These are phyloP conservation scores for Mercenaria mercenaria DNA, from an alignment of 1,140 invertebrate genomes.

Conservation along the genomic window DNA sequence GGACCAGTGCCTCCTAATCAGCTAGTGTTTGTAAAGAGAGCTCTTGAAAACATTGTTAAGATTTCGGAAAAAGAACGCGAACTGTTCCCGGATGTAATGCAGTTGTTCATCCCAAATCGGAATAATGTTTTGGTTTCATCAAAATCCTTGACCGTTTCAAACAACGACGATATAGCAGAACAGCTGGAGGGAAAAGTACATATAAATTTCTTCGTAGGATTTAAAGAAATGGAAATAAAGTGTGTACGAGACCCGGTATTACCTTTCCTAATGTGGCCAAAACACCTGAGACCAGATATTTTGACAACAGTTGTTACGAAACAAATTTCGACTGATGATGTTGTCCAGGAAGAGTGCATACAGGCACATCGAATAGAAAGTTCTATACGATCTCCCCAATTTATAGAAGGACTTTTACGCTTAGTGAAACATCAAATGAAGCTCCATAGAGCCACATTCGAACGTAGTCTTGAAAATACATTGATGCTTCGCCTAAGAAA, in stretches of 20 bases:
- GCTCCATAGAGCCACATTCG: not conserved
- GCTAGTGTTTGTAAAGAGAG: not conserved
- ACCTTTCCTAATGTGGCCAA: not conserved
- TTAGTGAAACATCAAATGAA: slow-evolving; percentile 23
- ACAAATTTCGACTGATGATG: not conserved
- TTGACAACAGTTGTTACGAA: slow-evolving; percentile 18
- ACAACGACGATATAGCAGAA: slow-evolving; percentile 24
- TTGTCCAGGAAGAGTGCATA: not conserved
- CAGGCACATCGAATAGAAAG: not conserved
- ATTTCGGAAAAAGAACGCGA: not conserved
- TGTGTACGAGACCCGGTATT: not conserved
- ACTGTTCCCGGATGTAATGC: not conserved
- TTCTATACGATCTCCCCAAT: not conserved
- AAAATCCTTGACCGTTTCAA: slow-evolving; percentile 19
- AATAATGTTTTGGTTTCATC: not conserved
- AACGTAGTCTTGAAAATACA: not conserved
- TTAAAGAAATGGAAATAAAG: slow-evolving; percentile 33
- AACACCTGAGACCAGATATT: slow-evolving; percentile 19
- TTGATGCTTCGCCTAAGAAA: not conserved
- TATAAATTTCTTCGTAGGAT: slow-evolving; percentile 45
- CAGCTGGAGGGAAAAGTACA: not conserved
- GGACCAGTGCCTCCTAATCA: not conserved
- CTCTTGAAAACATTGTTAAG: slow-evolving; percentile 4
- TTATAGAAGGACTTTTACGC: not conserved
- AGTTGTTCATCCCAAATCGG: slow-evolving; percentile 13